phyloP scores from a whole-genome alignment of 1,140 invertebrate genomes.

The Zaprionus camerounensis region DNA sequence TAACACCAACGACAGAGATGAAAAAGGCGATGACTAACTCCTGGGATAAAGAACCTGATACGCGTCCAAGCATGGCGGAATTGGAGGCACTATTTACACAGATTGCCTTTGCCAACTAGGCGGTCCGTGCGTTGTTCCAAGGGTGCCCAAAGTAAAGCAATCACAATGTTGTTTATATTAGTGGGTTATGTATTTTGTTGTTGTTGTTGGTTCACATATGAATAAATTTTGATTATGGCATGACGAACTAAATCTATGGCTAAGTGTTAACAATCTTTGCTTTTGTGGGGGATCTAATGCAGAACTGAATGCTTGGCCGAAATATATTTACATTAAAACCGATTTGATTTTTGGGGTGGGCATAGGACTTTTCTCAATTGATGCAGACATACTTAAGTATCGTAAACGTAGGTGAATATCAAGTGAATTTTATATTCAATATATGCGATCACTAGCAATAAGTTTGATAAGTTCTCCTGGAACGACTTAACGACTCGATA shows the following conservation, averaged over 20 bases:
- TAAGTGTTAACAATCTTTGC: conserved; percentile 20
- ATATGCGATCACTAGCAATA: conserved; percentile 51
- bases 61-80: neutral
- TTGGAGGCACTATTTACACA: neutral
- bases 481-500: neutral
- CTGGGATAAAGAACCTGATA: neutral
- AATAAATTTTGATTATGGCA: conserved; percentile 50
- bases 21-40: conserved; percentile 89
- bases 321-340: conserved; percentile 72
- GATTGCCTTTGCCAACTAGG: neutral
- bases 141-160: neutral
- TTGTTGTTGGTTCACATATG: conserved; percentile 32
- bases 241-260: conserved; percentile 43
- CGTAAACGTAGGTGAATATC: conserved; percentile 27
- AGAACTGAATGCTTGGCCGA: conserved; percentile 35
- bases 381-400: conserved; percentile 20
- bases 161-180: conserved; percentile 35
- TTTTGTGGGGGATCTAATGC: neutral
- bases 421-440: conserved; percentile 41
- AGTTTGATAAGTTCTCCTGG: conserved; percentile 44
- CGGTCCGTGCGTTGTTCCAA: neutral
- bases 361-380: conserved; percentile 13
- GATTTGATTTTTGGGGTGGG: conserved; percentile 23
- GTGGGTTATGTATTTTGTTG: conserved; percentile 48
- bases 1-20: conserved; percentile 88